These are phyloP conservation scores for Chelonoidis abingdonii DNA, from an alignment of 2,113 vertebrate genomes.

Conservation along the genomic window DNA sequence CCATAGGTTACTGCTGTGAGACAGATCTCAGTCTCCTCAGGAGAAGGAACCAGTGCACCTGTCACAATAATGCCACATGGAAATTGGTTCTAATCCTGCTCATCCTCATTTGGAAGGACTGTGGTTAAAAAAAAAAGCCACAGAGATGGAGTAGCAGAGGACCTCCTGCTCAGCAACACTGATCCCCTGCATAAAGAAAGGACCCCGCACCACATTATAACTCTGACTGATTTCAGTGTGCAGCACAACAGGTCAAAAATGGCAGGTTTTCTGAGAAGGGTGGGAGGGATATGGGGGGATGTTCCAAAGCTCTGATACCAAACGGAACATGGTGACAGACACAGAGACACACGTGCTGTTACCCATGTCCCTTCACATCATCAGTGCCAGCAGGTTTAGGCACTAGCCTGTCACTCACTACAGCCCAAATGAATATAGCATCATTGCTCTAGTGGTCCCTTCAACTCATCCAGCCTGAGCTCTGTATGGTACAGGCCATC, in stretches of 20 bases:
- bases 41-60: background rate
- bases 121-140: background rate
- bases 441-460: background rate
- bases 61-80: background rate
- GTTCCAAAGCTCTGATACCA: background rate
- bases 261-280: background rate
- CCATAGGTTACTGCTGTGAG: background rate
- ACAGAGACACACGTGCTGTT: background rate
- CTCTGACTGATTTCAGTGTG: background rate
- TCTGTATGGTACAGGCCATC: too few species aligned
- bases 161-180: background rate
- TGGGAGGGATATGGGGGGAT: background rate
- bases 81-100: background rate
- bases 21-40: too few species aligned
- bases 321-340: background rate
- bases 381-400: too few species aligned
- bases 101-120: too few species aligned
- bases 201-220: background rate
- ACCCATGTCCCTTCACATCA: background rate
- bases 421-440: background rate
- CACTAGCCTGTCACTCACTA: background rate
- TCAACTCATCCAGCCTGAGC: background rate
- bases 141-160: background rate
- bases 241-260: background rate
- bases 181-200: background rate